Evolutionary conservation across 2,113 vertebrate species (phyloP).

Genomic region (Zosterops hypoxanthus): DNA sequence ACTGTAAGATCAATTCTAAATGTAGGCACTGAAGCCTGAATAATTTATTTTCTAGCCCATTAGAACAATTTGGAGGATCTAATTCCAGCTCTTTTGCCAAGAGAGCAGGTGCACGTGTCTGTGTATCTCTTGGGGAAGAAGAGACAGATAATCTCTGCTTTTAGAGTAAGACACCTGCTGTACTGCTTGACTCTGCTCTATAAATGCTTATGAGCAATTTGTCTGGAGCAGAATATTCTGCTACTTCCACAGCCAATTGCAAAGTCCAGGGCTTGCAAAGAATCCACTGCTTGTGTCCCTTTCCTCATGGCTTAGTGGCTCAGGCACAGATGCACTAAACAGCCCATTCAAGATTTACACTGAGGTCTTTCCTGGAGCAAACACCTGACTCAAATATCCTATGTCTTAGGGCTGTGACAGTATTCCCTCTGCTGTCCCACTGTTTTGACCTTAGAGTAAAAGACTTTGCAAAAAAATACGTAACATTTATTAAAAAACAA

Average conservation of each 20-base stretch:
- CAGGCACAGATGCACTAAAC: neutral
- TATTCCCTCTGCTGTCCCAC: neutral
- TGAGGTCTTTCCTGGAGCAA: neutral
- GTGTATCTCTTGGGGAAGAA: neutral
- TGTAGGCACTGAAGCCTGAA: conserved; percentile 20
- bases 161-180: neutral
- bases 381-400: neutral
- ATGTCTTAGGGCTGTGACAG: neutral
- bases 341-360: neutral
- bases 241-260: neutral
- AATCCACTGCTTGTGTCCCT: rapidly evolving
- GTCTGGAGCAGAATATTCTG: neutral
- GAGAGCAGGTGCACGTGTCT: neutral
- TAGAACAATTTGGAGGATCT: conserved; percentile 44
- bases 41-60: conserved; percentile 60
- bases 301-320: neutral
- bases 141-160: neutral
- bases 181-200: neutral
- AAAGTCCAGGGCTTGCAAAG: neutral
- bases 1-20: conserved; percentile 50
- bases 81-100: neutral
- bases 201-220: neutral
- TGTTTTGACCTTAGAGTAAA: neutral
- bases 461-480: neutral
- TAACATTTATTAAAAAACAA: neutral